These are phyloP conservation scores for Augiades crinisus DNA, from an alignment of 2,888 invertebrate species.

Conservation along the genomic window DNA sequence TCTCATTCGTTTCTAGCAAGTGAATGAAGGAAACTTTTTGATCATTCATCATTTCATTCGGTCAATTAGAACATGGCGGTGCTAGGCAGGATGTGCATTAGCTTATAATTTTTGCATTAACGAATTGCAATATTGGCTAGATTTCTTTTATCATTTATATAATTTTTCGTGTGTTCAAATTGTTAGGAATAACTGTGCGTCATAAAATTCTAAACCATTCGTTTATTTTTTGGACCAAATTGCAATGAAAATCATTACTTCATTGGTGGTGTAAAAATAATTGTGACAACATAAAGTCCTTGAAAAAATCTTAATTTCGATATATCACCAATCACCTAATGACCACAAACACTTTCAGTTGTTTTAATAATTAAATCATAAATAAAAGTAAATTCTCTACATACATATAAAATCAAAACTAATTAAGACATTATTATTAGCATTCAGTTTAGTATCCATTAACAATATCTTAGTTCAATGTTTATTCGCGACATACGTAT, in stretches of 20 bases:
- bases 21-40: constrained; percentile 33
- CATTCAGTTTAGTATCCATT: not conserved
- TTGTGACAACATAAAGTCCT: no score
- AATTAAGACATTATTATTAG: constrained; percentile 7
- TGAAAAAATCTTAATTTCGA: no score
- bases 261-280: constrained; percentile 79
- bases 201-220: constrained; percentile 2
- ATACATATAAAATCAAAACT: no score
- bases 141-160: constrained; percentile 42
- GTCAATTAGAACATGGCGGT: constrained; percentile 76
- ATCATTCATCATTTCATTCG: no score
- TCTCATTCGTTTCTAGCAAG: constrained; percentile 23
- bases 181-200: not conserved
- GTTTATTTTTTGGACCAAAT: constrained; percentile 49
- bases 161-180: constrained; percentile 17
- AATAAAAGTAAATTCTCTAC: no score
- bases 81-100: constrained; percentile 76
- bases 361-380: no score
- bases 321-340: no score
- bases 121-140: constrained; percentile 51
- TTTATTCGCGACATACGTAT: not conserved
- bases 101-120: constrained; percentile 69
- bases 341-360: no score
- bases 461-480: not conserved
- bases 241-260: constrained; percentile 78